Evolutionary conservation across 2,797 vertebrate species (phyloP), one percentile per base, ranked within the genome.

Genomic region (Phalanger gymnotis): DNA sequence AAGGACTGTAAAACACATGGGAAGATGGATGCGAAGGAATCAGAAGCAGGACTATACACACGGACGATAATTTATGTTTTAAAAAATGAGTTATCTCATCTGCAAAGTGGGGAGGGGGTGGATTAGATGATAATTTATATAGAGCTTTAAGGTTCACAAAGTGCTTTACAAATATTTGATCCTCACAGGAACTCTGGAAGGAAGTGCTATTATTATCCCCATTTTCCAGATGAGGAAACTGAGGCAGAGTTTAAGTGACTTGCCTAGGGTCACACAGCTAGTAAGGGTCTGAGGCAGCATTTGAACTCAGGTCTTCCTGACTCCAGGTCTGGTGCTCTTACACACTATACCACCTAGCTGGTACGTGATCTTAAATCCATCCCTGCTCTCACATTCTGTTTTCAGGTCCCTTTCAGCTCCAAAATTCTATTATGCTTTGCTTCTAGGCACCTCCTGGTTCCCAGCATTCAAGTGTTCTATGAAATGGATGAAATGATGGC

Each of bases 361-460:
- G 5, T 40, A 4, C 2, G 40, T 40, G 66, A n/a, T 40, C 34
- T 40, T 40, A 40, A 73, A 73, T 19, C 2, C n/a, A n/a, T 73
- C 34, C 34, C 11, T 0, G 34, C 66, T 66, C n/a, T 73, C n/a
- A 40, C n/a, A 73, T 73, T 73, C 66, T 73, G 16, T 73, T 73
- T 73, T 73, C 34, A n/a, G 57, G 54, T 53, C n/a, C 52, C 81
- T 61, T 91, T 91, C 22, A 34, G 92, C n/a, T 30, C 90, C 54
- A 58, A 0, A 47, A 47, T 1, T 40, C 90, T 34, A 47, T 6
- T 54, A 93, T 87, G 66, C 66, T 9, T 1, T 5, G 66, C 16
- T 57, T 52, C 73, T 93, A 95, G 96, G 93, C 96, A 96, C 94
- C 92, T 94, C 96, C 96, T 95, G 92, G 96, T 96, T 34, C 34